Evolutionary conservation across 2,888 invertebrate species (phyloP), one percentile per base, ranked within the genome.

Genomic region (Caenorhabditis sp.): DNA sequence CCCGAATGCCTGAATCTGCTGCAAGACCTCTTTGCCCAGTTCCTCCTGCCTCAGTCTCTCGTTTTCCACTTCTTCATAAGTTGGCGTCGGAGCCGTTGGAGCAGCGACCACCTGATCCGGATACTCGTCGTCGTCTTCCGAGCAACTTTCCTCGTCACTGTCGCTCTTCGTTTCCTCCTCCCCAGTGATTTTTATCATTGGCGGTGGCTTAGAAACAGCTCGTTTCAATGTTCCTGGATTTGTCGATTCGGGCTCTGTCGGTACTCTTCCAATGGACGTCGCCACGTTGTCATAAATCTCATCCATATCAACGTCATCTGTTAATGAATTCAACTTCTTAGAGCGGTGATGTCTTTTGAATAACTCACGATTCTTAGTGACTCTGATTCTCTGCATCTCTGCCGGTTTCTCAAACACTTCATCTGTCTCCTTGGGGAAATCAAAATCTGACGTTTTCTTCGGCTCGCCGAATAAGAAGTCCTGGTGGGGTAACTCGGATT

Each of bases 51-150:
- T 52, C 22, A 85, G 78, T 43, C 86, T 66, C 59, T 88, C 86
- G 15, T 77, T 78, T 58, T 85, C 86, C 35, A 82, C 85, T 61
- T 84, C 87, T 41, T 84, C 83, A 53, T 77, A 81, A 0, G 83
- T 76, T 22, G 84, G 79, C 0, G 85, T 73, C n/a, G 83, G 81
- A 1, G 83, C 87, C 2, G 82, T 79, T n/a, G 88, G 88, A n/a
- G 86, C 88, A 37, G 83, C 81, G 17, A 88, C 87, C 2, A 86
- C 85, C 59, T 79, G 78, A 77, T 87, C 88, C 9, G 86, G 86
- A 70, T 88, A 88, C 55, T 88, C 88, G 13, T 88, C 88, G 37
- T 88, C 88, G 17, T 88, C 88, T 43, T 88, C 87, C 24, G 76
- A 75, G 35, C 65, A 71, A 41, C 75, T 78, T 32, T 83, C 83